phyloP scores from a whole-genome alignment of 2,797 vertebrate genomes.

The Eulemur rubriventer region DNA sequence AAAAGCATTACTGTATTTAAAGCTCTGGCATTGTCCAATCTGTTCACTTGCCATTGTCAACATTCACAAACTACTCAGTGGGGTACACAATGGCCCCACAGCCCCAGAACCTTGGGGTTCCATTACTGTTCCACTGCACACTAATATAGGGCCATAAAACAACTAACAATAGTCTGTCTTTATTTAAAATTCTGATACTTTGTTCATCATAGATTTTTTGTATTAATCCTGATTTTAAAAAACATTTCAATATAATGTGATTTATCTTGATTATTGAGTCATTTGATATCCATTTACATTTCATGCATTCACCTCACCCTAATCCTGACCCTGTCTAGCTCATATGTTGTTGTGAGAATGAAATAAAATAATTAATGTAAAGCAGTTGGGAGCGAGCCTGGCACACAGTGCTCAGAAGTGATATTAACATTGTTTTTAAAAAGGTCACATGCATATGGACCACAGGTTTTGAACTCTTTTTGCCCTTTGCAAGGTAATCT shows the following conservation, averaged over 20 bases:
- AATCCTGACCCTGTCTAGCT: background rate
- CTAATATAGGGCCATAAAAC: background rate
- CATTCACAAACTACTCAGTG: background rate
- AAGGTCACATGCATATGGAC: background rate
- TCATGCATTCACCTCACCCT: background rate
- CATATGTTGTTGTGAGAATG: background rate
- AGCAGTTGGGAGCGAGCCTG: background rate
- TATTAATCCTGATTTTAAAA: background rate
- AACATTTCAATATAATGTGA: background rate
- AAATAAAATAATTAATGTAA: background rate
- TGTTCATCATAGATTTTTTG: background rate
- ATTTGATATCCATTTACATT: background rate
- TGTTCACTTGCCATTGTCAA: background rate
- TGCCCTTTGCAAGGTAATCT: background rate
- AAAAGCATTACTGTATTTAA: background rate
- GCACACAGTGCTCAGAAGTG: background rate
- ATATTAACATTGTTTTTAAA: background rate
- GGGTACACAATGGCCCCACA: background rate
- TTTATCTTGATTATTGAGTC: background rate
- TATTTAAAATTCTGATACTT: slow-evolving; percentile 19
- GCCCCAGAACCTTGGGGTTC: background rate
- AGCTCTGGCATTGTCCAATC: background rate
- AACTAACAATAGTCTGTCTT: background rate
- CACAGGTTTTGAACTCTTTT: background rate
- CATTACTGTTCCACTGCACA: background rate